Base-by-base conservation (phyloP, 2,888 invertebrate species). In the Eupithecia abbreviata region DNA sequence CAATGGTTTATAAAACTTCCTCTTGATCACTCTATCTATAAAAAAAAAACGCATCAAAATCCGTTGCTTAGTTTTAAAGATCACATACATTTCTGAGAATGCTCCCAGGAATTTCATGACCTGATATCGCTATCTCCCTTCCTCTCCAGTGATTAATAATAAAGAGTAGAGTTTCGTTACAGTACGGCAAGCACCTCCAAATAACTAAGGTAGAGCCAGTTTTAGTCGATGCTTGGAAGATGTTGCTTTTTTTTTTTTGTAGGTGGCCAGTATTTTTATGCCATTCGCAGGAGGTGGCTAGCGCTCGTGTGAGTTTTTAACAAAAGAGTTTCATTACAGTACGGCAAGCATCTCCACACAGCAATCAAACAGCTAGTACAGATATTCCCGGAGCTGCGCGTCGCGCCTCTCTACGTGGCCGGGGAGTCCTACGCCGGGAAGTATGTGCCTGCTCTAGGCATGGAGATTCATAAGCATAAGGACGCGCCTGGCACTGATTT, bases 341-440 rank as follows among this genome's bases (percentile, higher is more conserved):
- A 96, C 74, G 90, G 92, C 5, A 89, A 90, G 4, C 96, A 97
- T 82, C 90, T 97, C 10, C 96, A 96, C 88, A 89, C 89, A 80
- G 95, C 94, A 1, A 82, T 96, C 70, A 85, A 90, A 65, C 97
- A 97, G 89, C 96, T 97, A 82, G 93, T 96, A 73, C 92, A 93
- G 80, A 82, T 97, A 3, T 97, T 96, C 87, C 95, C 96, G 0
- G 95, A 96, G 80, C 91, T 96, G 55, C 92, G 93, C 80, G 80
- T 85, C 6, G 96, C 95, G 55, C 96, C 96, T 3, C 93, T 97
- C 81, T 97, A 95, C 87, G 89, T 96, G 0, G 96, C 96, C 1
- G 97, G 97, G 10, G 97, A 97, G 89, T 96, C 96, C 0, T 96
- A 96, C 85, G 96, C 96, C 5, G 96, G 96, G 81, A 95, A 95